A percentile compares a stretch with the other conserved stretches of the same genome.
Evolutionary conservation across 2,113 vertebrate species (phyloP).

Genomic region (Mellivora capensis): DNA sequence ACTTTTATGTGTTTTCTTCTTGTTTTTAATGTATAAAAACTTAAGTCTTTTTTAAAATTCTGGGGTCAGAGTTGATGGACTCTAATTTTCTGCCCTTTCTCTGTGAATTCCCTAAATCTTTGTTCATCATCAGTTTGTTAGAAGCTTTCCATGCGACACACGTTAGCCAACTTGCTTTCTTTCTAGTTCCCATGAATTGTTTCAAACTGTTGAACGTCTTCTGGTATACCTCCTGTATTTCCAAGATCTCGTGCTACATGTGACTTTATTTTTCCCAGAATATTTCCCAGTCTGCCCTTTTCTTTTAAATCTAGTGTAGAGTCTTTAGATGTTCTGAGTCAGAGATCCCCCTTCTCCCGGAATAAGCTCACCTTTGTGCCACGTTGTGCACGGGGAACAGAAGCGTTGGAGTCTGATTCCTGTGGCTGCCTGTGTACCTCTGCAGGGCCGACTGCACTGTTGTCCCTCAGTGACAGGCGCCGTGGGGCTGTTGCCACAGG

Average conservation of each 20-base stretch:
- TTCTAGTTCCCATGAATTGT: not conserved
- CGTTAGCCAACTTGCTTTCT: not conserved
- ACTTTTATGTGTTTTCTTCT: not conserved
- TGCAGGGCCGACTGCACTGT: not conserved
- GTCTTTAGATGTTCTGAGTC: not conserved
- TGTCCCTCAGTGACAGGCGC: not conserved
- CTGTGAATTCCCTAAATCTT: not conserved
- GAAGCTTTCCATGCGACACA: not conserved
- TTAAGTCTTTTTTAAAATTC: not conserved
- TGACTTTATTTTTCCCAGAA: not conserved
- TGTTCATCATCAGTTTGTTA: not conserved
- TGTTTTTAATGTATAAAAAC: not conserved
- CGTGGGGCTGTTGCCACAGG: not conserved
- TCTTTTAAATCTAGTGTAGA: not conserved
- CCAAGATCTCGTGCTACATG: not conserved
- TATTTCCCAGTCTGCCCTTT: not conserved
- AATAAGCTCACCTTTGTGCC: constrained; percentile 22
- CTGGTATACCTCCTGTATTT: not conserved
- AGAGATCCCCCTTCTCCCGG: not conserved
- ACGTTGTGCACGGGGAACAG: not conserved
- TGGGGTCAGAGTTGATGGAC: not conserved
- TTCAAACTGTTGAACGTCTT: not conserved
- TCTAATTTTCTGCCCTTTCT: not conserved
- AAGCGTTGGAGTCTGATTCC: not conserved
- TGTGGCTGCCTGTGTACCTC: not conserved